These are phyloP conservation scores for Tachystola acroxantha DNA, from an alignment of 2,888 invertebrate species.

Conservation along the genomic window DNA sequence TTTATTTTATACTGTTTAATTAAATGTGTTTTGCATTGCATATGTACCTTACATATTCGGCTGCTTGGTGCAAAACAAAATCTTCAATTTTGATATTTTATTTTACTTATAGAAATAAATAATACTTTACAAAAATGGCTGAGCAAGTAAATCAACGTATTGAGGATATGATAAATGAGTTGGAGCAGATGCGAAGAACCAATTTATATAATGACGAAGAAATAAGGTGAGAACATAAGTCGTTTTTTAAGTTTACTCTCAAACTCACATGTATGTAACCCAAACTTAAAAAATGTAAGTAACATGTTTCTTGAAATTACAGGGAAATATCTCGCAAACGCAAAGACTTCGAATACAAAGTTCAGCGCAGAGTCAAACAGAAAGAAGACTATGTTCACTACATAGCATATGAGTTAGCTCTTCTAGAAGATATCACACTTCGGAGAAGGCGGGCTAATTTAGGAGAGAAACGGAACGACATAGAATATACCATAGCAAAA, in stretches of 20 bases:
- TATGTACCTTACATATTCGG: too few relatives aligned
- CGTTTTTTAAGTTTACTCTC: too few relatives aligned
- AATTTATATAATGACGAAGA: slow-evolving; percentile 84
- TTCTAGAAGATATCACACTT: slow-evolving; percentile 81
- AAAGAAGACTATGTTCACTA: slow-evolving; percentile 85
- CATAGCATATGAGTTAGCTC: slow-evolving; percentile 83
- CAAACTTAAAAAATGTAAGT: too few relatives aligned
- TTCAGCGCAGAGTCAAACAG: slow-evolving; percentile 81
- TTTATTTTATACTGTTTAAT: too few relatives aligned
- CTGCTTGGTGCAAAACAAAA: too few relatives aligned
- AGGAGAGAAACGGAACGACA: slow-evolving; percentile 79
- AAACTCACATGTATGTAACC: too few relatives aligned
- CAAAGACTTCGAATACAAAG: slow-evolving; percentile 85
- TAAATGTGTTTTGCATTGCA: too few relatives aligned
- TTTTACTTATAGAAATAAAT: too few relatives aligned
- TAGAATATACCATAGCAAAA: slow-evolving; percentile 83
- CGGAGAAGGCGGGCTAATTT: slow-evolving; percentile 79
- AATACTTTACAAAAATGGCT: slow-evolving; percentile 86
- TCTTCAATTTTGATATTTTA: too few relatives aligned
- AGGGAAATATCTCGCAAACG: slow-evolving; percentile 84
- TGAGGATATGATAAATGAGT: slow-evolving; percentile 88
- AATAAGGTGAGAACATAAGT: slow-evolving; percentile 76
- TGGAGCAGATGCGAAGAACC: slow-evolving; percentile 87
- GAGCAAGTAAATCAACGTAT: slow-evolving; percentile 88
- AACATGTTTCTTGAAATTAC: too few relatives aligned